Evolutionary conservation across 2,113 vertebrate species (phyloP), one percentile per base, ranked within the genome.

Genomic region (Pluvialis apricaria): DNA sequence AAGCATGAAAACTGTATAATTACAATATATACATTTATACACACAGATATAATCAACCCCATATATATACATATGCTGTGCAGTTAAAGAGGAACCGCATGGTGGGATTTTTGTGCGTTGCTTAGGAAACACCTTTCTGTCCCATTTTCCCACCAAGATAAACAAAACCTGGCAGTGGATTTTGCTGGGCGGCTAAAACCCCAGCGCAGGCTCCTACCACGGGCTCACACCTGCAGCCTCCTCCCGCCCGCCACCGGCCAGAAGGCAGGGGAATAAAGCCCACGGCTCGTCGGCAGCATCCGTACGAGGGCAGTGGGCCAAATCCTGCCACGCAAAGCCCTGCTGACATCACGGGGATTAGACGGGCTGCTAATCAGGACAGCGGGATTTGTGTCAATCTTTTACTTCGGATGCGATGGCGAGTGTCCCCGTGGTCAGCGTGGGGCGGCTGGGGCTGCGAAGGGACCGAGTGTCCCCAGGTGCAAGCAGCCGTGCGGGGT

Each of bases 401-500:
- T 54, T 64, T 34, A 13, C 44, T 85, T 8, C 20, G 60, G 68
- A 44, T 51, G 42, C 0, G 4, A 26, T 55, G 64, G 44, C 0
- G 5, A 72, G 73, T 69, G 3, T 36, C 21, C 8, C 44, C 5
- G 62, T 7, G 15, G n/a, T 71, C 77, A 73, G 15, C 0, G 10
- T 32, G 18, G 47, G 38, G 21, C 83, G 87, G 8, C 32, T n/a
- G 66, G 29, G 38, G 32, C 45, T 64, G 84, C 2, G 2, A 62
- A 34, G 44, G 38, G 34, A 31, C 28, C 0, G 3, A 21, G 12
- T 69, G 3, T 64, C 12, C 47, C 8, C 0, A 0, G 31, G 51
- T 7, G 3, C 2, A 6, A 81, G 34, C 49, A 71, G 72, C 66
- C 7, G 0, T 52, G 11, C 20, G 26, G 13, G 49, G 13, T 38